phyloP scores from a whole-genome alignment of 2,113 vertebrate species.

The Calonectris borealis region DNA sequence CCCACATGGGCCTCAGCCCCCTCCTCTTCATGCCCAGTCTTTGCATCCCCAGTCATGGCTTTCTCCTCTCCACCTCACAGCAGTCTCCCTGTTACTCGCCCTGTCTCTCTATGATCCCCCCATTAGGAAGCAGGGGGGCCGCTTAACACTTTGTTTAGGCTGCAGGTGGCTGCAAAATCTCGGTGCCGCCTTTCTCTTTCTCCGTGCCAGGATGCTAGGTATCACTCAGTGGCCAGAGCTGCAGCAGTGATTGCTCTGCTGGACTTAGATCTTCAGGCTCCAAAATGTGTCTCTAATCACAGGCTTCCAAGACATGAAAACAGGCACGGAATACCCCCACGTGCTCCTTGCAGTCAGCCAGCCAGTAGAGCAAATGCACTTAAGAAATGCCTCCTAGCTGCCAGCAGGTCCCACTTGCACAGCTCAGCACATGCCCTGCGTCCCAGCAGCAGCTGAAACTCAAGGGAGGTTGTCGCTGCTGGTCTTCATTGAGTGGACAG shows the following conservation, averaged over 20 bases:
- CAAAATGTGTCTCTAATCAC: not conserved
- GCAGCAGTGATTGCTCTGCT: not conserved
- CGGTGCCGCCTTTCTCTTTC: not conserved
- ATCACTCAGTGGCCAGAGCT: not conserved
- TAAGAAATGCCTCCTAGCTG: not conserved
- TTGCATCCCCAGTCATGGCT: not conserved
- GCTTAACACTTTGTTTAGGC: not conserved
- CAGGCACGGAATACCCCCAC: not conserved
- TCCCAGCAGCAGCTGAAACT: not conserved
- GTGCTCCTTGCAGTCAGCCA: not conserved
- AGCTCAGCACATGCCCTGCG: not conserved
- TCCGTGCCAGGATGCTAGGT: not conserved
- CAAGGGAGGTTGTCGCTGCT: not conserved
- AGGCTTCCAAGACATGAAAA: not conserved
- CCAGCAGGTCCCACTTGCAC: not conserved
- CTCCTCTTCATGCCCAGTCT: not conserved
- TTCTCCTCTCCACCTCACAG: not conserved
- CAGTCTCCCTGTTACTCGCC: not conserved
- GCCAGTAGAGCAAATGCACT: not conserved
- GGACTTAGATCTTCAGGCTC: not conserved
- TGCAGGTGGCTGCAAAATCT: not conserved
- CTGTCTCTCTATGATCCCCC: not conserved
- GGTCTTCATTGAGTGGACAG: not conserved
- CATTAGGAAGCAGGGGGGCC: not conserved
- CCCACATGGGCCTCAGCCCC: not conserved